A percentile compares a stretch with the other conserved stretches of the same genome.
Evolutionary conservation across 1,140 invertebrate species (phyloP).

Genomic region (Phymastichus coffea): DNA sequence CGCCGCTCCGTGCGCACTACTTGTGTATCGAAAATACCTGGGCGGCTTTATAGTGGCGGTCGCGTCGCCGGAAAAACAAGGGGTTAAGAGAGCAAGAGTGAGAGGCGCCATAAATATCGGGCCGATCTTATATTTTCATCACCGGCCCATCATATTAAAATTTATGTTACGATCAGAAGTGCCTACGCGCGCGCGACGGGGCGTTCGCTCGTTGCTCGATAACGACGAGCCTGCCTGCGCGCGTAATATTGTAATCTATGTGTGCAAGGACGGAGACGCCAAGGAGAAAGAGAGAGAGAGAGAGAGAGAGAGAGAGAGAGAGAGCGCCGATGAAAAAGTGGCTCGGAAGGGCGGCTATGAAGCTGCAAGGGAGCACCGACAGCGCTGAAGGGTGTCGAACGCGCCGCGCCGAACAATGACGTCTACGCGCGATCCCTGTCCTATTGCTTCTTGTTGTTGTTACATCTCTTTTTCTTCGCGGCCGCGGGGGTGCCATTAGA

Average conservation of each 20-base stretch:
- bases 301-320: constrained; percentile 25
- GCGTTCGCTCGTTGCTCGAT: constrained; percentile 10
- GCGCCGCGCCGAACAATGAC: constrained; percentile 46
- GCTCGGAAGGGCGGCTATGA: constrained; percentile 44
- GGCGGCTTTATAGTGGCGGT: neutral
- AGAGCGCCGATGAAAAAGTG: constrained; percentile 49
- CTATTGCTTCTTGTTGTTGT: constrained; percentile 34
- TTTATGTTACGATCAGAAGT: constrained; percentile 57
- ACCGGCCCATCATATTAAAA: constrained; percentile 56
- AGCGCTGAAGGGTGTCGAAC: constrained; percentile 41
- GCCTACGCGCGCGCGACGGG: constrained; percentile 22
- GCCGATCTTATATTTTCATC: constrained; percentile 59
- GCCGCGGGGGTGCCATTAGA: constrained; percentile 46
- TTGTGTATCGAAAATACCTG: constrained; percentile 28
- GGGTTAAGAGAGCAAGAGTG: constrained; percentile 19
- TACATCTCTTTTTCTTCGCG: neutral
- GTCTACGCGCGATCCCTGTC: constrained; percentile 49
- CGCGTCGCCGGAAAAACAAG: constrained; percentile 5
- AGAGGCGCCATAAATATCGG: constrained; percentile 52
- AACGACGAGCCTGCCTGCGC: constrained; percentile 22
- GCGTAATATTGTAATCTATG: constrained; percentile 58
- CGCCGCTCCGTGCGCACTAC: neutral
- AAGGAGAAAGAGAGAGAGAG: constrained; percentile 25
- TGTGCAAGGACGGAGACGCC: too few relatives aligned
- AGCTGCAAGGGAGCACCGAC: constrained; percentile 18